These are phyloP conservation scores for Drosophila teissieri DNA, from an alignment of 1,140 invertebrate species.

Conservation along the genomic window DNA sequence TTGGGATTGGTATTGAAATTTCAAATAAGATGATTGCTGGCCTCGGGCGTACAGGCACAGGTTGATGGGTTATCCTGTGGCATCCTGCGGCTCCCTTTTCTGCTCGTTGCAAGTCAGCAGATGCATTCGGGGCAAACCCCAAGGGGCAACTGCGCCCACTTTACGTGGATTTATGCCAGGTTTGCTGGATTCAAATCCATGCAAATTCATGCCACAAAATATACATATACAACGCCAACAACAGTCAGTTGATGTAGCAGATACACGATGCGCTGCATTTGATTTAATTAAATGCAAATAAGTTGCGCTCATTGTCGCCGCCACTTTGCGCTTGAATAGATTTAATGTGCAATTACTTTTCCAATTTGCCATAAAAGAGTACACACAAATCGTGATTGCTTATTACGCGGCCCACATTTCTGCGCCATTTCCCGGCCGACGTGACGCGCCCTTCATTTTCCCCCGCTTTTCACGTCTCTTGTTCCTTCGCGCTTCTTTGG, in stretches of 20 bases:
- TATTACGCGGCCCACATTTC: constrained; percentile 63
- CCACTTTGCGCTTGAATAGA: constrained; percentile 23
- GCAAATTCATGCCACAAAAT: background rate
- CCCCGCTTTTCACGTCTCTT: background rate
- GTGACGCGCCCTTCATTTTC: constrained; percentile 1
- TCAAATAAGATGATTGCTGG: constrained; percentile 65
- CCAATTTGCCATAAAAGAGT: constrained; percentile 64
- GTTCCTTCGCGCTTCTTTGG: constrained; percentile 28
- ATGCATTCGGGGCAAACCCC: constrained; percentile 3
- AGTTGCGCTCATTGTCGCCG: constrained; percentile 13
- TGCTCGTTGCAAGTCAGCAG: constrained; percentile 65
- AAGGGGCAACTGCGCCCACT: background rate
- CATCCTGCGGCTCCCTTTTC: constrained; percentile 4
- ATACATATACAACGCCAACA: background rate
- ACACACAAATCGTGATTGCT: constrained; percentile 70
- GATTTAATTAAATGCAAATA: constrained; percentile 74
- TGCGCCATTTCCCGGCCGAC: constrained; percentile 29
- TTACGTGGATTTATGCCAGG: constrained; percentile 46
- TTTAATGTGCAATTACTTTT: constrained; percentile 74
- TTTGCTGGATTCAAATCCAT: constrained; percentile 33
- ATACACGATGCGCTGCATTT: constrained; percentile 43
- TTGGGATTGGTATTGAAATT: constrained; percentile 49
- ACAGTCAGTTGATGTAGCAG: background rate
- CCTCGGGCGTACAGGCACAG: constrained; percentile 26
- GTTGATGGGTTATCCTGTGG: constrained; percentile 10